Evolutionary conservation across 2,113 vertebrate species (phyloP).

Genomic region (Sinocyclocheilus anshuiensis): DNA sequence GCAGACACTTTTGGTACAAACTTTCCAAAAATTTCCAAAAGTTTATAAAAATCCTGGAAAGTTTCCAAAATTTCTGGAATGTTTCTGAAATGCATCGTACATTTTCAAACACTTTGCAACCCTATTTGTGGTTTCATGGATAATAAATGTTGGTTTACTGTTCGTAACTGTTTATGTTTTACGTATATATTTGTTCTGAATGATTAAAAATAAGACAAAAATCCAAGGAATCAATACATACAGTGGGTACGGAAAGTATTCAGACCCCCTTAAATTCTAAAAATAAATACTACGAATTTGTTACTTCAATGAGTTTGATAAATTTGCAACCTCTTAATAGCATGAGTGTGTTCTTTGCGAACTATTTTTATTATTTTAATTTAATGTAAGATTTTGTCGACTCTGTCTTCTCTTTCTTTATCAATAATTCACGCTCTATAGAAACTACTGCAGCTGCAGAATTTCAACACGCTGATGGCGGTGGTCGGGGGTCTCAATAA

Average conservation of each 20-base stretch:
- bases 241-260: too few species aligned
- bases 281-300: too few species aligned
- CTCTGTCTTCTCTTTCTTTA: conserved; percentile 7
- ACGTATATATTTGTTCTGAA: not conserved
- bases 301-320: not conserved
- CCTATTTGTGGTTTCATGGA: not conserved
- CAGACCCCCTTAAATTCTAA: too few species aligned
- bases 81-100: too few species aligned
- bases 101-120: too few species aligned
- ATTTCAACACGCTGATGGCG: conserved; percentile 93
- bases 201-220: not conserved
- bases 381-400: too few species aligned
- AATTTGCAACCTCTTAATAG: not conserved
- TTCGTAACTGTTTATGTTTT: not conserved
- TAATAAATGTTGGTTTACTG: not conserved
- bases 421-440: conserved; percentile 54
- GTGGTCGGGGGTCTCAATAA: conserved; percentile 90
- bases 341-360: not conserved
- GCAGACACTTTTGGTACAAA: too few species aligned
- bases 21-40: too few species aligned
- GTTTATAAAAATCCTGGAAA: too few species aligned
- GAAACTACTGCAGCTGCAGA: conserved; percentile 89
- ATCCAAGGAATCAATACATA: not conserved
- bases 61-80: too few species aligned
- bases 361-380: not conserved